Base-by-base conservation (phyloP, 1,140 invertebrate species). In the Brachionus calyciflorus region DNA sequence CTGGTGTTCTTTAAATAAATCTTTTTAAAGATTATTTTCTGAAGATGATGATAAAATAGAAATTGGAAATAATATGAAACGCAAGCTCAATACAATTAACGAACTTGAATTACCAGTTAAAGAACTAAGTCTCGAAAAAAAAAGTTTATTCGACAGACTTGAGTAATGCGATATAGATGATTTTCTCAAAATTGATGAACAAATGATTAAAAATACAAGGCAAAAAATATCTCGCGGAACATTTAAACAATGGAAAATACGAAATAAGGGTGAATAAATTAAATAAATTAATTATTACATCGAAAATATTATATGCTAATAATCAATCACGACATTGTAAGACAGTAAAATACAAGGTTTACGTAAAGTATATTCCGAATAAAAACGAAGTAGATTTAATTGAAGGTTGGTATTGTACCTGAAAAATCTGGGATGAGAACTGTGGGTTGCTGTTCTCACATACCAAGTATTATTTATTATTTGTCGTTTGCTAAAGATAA, bases 391-490 rank as follows among this genome's bases (percentile, higher is more conserved):
- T n/a, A n/a, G n/a, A n/a, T n/a, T 17, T 37, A 41, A 63, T 33
- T 24, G 33, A 41, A 41, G 5, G n/a, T 41, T 63, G 57, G 37
- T 63, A 63, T 63, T 63, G 57, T 63, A 37, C n/a, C n/a, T n/a
- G n/a, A n/a, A n/a, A n/a, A 37, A 41, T 17, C 30, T 63, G 57
- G 57, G 41, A 40, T 19, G 7, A 63, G 30, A 41, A 63, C 57
- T 41, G 33, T 63, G 40, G 57, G 57, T 9, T 40, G 33, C 26
- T 63, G 57, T 41, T 24, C 33, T 63, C 37, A 63, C 41, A 41
- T 63, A 19, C 33, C 33, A 1, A 40, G 30, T 21, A 63, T 63
- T 17, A 40, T 63, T 41, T 41, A 40, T 37, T 63, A 63, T 40
- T 19, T 63, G 41, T 63, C 57, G 3, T 63, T 19, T 19, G 37